phyloP scores from a whole-genome alignment of 1,140 invertebrate genomes.

The Musca vetustissima region DNA sequence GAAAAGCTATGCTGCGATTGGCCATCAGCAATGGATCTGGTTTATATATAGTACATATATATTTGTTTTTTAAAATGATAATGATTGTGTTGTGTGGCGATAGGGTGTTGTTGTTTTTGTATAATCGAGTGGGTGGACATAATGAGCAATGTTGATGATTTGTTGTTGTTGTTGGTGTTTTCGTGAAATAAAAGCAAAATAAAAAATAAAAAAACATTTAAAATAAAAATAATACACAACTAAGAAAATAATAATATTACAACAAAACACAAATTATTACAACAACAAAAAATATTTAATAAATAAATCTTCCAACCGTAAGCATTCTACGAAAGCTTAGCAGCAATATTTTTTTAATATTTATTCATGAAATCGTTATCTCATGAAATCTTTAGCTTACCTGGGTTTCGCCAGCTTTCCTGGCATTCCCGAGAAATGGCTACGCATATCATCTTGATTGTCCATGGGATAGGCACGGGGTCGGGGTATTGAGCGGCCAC shows the following conservation, averaged over 20 bases:
- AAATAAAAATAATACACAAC: too few species aligned
- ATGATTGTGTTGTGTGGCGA: not conserved
- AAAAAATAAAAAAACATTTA: too few species aligned
- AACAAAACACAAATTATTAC: conserved; percentile 3
- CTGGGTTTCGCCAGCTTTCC: conserved; percentile 59
- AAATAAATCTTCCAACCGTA: not conserved
- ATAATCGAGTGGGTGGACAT: not conserved
- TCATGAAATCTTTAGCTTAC: conserved; percentile 33
- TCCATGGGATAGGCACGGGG: conserved; percentile 77
- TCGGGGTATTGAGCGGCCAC: conserved; percentile 83
- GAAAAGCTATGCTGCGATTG: conserved; percentile 85
- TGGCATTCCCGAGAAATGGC: conserved; percentile 63
- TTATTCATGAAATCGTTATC: too few species aligned
- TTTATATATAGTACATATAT: too few species aligned
- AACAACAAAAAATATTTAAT: not conserved
- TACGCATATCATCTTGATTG: conserved; percentile 68
- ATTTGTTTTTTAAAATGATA: not conserved
- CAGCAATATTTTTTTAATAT: too few species aligned
- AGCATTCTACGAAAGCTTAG: too few species aligned
- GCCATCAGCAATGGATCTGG: conserved; percentile 73
- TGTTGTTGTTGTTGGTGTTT: not conserved
- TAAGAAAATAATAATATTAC: conserved; percentile 2
- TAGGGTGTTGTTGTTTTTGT: not conserved
- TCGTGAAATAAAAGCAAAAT: conserved; percentile 12
- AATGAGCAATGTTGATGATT: not conserved